These are phyloP conservation scores for Phycodurus eques DNA, from an alignment of 2,113 vertebrate genomes.

Conservation along the genomic window DNA sequence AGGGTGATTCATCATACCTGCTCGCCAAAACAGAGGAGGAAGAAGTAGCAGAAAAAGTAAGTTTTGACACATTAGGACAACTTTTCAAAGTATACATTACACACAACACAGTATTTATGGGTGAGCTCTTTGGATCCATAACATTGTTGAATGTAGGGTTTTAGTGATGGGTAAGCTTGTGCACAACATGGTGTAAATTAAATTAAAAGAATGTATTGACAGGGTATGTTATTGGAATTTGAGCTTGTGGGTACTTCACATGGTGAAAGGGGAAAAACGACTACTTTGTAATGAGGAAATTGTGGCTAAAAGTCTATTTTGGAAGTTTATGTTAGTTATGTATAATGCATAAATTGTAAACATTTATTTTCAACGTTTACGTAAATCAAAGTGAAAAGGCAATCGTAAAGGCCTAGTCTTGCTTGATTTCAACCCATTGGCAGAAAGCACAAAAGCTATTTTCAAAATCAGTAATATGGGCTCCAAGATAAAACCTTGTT, in stretches of 20 bases:
- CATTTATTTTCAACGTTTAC: neutral
- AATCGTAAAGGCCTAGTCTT: neutral
- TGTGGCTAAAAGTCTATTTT: neutral
- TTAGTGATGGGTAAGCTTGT: conserved; percentile 61
- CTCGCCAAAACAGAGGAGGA: conserved; percentile 25
- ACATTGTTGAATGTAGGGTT: conserved; percentile 31
- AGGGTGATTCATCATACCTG: conserved; percentile 97
- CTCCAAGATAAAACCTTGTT: conserved; percentile 18
- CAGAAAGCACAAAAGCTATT: conserved; percentile 77
- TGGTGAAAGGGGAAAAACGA: neutral
- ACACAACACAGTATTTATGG: neutral
- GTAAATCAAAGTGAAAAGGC: neutral
- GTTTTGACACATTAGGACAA: neutral
- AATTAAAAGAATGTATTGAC: conserved; percentile 22
- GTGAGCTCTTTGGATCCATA: conserved; percentile 24
- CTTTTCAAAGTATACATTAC: conserved; percentile 6
- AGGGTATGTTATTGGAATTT: conserved; percentile 31
- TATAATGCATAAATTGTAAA: neutral
- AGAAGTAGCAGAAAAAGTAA: conserved; percentile 28
- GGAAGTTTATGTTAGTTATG: neutral
- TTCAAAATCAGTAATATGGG: conserved; percentile 3
- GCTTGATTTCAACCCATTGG: conserved; percentile 68
- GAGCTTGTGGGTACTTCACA: conserved; percentile 37
- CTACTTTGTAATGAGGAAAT: neutral
- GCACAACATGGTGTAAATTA: conserved; percentile 35